Evolutionary conservation across 2,888 invertebrate species (phyloP).

Genomic region (Drosophila mercatorum): DNA sequence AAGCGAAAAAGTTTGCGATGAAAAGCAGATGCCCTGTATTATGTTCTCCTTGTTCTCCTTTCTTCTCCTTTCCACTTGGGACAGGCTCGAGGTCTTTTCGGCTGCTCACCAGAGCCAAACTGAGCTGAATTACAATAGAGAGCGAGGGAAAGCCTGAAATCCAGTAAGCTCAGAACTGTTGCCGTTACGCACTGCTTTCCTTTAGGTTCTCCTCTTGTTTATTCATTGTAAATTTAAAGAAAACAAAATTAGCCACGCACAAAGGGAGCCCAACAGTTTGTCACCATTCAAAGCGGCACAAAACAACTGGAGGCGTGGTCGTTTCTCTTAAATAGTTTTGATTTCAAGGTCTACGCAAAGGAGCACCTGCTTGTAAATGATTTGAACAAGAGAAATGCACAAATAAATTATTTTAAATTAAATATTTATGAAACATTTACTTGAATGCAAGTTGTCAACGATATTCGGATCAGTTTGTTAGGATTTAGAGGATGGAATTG

Average conservation of each 20-base stretch:
- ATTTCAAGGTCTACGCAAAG: not conserved
- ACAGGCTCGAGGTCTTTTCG: conserved; percentile 14
- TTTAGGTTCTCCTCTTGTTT: conserved; percentile 33
- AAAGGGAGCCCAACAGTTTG: conserved; percentile 24
- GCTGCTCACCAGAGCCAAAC: conserved; percentile 17
- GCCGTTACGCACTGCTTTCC: conserved; percentile 4
- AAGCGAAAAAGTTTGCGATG: conserved; percentile 49
- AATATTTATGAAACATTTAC: not conserved
- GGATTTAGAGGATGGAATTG: not conserved
- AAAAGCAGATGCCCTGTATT: conserved; percentile 31
- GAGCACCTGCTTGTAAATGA: conserved; percentile 37
- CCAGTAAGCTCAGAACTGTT: conserved; percentile 1
- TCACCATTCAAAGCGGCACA: conserved; percentile 34
- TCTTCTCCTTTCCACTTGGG: not conserved
- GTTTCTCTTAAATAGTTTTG: conserved; percentile 47
- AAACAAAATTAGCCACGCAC: conserved; percentile 48
- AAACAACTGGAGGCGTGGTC: conserved; percentile 40
- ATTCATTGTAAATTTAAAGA: conserved; percentile 68
- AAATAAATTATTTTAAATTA: conserved; percentile 2
- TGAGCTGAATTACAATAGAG: not conserved
- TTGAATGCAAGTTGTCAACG: not conserved
- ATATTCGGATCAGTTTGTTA: not conserved
- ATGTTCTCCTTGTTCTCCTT: conserved; percentile 6
- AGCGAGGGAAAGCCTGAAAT: not conserved
- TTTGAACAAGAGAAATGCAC: conserved; percentile 9